These are phyloP conservation scores for Ellobium chinense DNA, from an alignment of 2,888 invertebrate species.

Conservation along the genomic window DNA sequence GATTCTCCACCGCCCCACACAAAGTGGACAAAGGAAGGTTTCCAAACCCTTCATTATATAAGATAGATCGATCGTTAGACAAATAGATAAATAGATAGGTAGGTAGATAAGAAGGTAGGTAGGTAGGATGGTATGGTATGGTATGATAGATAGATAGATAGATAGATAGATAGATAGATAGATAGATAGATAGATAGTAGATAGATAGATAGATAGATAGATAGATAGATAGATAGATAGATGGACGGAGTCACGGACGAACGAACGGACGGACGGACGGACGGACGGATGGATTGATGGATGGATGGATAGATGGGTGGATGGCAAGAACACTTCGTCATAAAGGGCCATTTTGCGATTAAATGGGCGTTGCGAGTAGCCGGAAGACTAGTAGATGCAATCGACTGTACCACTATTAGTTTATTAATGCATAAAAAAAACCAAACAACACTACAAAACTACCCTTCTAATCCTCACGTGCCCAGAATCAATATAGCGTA, in stretches of 20 bases:
- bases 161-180: not conserved
- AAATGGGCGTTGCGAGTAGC: too few relatives aligned
- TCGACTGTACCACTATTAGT: too few relatives aligned
- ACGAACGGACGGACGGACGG: not conserved
- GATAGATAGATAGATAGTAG: not conserved
- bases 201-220: not conserved
- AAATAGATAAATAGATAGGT: not conserved
- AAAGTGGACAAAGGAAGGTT: too few relatives aligned
- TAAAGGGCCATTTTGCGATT: too few relatives aligned
- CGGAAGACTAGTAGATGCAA: too few relatives aligned
- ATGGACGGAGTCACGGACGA: not conserved
- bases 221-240: not conserved
- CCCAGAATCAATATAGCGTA: constrained; percentile 7
- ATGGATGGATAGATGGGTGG: too few relatives aligned
- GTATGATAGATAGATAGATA: not conserved
- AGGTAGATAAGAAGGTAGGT: not conserved
- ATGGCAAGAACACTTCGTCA: too few relatives aligned
- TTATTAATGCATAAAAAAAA: too few relatives aligned
- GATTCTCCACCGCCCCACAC: too few relatives aligned
- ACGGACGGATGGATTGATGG: not conserved
- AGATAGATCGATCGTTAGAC: not conserved
- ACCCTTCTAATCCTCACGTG: too few relatives aligned
- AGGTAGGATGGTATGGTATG: not conserved
- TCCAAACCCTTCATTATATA: too few relatives aligned
- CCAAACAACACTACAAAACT: too few relatives aligned